Evolutionary conservation across 2,888 invertebrate species (phyloP), one percentile per base, ranked within the genome.

Genomic region (Apoda limacodes): DNA sequence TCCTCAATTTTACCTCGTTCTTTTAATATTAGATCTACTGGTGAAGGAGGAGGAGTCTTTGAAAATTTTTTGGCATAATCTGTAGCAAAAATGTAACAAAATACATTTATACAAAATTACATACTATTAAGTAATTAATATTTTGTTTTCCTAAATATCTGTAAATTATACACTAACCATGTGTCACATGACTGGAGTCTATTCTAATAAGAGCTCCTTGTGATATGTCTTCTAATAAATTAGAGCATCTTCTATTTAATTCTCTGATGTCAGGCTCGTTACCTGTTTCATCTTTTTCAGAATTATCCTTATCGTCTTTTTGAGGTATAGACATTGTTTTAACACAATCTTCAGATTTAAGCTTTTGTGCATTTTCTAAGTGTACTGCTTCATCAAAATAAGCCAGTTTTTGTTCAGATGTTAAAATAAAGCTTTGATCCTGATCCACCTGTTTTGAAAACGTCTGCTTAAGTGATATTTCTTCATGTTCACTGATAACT

Each of bases 41-140:
- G 88, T 46, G 88, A 88, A 5, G 88, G 88, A 28, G 88, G 88
- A 39, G 88, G 88, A 36, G 88, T 88, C 59, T 86, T 87, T 20
- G 86, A 85, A 49, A 85, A 82, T 55, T 84, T 85, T 32, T 87
- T 84, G 38, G 82, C 83, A 48, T 85, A 67, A 71, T 85, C 87
- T 86, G 68, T 38, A 72, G 68, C 40, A 41, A 24, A 28, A 24
- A 15, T 30, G 46, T 14, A 15, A n/a, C n/a, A n/a, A n/a, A n/a
- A n/a, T n/a, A n/a, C n/a, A n/a, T n/a, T n/a, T n/a, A n/a, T n/a
- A 22, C 21, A 25, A 15, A 29, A 15, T 28, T 6, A 6, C 22
- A 6, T 25, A 26, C 32, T 22, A 15, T 30, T 44, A 37, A 35
- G 34, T 38, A 20, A 38, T 34, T 35, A 32, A 11, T 24, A 37